Conservation (phyloP, 2,888 invertebrate species). For the Sesia apiformis region DNA sequence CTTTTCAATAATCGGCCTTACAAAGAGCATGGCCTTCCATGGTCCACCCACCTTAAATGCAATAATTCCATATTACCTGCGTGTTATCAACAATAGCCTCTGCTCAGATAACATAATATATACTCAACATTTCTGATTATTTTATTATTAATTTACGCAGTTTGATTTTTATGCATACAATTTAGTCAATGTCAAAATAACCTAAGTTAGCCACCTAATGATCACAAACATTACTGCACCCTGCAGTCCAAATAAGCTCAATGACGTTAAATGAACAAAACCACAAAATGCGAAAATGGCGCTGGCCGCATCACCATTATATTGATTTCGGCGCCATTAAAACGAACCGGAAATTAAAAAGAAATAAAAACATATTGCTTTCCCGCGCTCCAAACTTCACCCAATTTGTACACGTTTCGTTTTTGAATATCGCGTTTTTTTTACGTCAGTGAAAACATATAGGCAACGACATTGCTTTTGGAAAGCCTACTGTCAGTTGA, state of each 20-base stretch:
- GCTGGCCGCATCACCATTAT: constrained; percentile 63
- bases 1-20: no score
- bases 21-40: no score
- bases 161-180: no score
- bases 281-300: constrained; percentile 67
- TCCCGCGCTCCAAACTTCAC: constrained; percentile 65
- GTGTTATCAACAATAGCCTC: no score
- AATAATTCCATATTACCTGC: no score
- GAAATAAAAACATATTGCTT: constrained; percentile 73
- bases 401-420: constrained; percentile 67
- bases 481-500: constrained; percentile 19
- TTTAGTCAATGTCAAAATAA: no score
- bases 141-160: no score
- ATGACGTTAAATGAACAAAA: constrained; percentile 66
- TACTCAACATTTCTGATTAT: no score
- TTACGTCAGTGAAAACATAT: constrained; percentile 26
- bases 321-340: constrained; percentile 73
- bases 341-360: constrained; percentile 72
- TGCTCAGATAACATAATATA: no score
- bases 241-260: constrained; percentile 27
- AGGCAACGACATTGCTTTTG: constrained; percentile 4
- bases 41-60: no score
- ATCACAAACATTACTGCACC: no score
- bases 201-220: no score
- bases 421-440: constrained; percentile 46